Base-by-base conservation (phyloP, 2,797 vertebrate species). In the Erethizon dorsatum region DNA sequence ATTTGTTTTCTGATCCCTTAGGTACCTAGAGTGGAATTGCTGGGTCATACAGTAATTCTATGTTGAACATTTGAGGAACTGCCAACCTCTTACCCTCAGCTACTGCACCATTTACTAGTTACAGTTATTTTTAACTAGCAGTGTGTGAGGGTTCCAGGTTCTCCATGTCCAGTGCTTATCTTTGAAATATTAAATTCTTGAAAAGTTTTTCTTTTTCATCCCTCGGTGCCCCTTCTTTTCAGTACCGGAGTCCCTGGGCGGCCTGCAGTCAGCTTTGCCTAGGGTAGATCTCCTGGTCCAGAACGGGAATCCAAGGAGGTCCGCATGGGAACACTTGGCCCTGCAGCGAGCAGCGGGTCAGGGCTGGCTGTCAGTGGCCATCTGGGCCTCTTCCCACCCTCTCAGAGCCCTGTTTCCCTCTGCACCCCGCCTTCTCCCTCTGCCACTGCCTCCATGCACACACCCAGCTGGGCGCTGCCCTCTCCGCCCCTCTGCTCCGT, bases 241-340 rank as follows among this genome's bases (percentile, higher is more conserved):
- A 12, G 69, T 28, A 3, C 41, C 45, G 10, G 71, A 73, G 12
- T 65, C 24, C 0, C 3, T 13, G 17, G 56, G 37, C 22, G 2
- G 9, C 41, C 9, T 9, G 57, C 41, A 0, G 6, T 65, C 75
- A 28, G 17, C 87, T 65, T 90, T 24, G 5, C 86, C 50, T 31
- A 11, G 9, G 24, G 15, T 28, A 57, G 47, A 33, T 86, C 33
- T 80, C 50, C 10, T 6, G 33, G 41, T 63, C 28, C 79, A 69
- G 86, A 83, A 33, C 0, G 1, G 0, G 0, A 1, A 5, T 56
- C 20, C 0, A 0, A 0, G 0, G 69, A 78, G 52, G 71, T 12
- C n/a, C 45, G 3, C 14, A 14, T 17, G 31, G 50, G 63, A 26
- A 37, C 28, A 4, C 1, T 2, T 9, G 37, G 56, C 13, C 41